Conservation (phyloP, 1,140 invertebrate genomes). For the Cotesia vestalis region DNA sequence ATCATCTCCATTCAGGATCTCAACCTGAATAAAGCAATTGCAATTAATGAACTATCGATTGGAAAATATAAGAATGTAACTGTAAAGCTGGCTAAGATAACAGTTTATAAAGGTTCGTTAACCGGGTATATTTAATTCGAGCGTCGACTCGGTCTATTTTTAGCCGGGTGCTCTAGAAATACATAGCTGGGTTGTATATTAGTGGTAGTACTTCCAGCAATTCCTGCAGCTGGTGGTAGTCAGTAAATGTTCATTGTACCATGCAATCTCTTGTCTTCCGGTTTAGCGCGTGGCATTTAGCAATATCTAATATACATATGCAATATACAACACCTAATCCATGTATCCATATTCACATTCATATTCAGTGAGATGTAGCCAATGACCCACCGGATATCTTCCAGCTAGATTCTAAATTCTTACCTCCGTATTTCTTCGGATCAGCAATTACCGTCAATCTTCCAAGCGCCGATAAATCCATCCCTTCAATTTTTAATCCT, state of each 20-base stretch:
- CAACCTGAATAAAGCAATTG: too few species aligned
- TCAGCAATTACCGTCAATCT: too few species aligned
- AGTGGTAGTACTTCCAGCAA: neutral
- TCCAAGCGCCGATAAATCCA: too few species aligned
- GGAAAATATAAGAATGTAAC: neutral
- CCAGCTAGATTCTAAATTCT: too few species aligned
- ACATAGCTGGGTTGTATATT: slow-evolving; percentile 32
- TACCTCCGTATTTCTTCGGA: too few species aligned
- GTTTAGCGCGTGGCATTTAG: slow-evolving; percentile 22
- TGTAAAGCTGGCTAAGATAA: neutral
- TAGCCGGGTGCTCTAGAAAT: slow-evolving; percentile 58
- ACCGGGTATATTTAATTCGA: slow-evolving; percentile 60
- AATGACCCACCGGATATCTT: too few species aligned
- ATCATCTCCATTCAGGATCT: neutral
- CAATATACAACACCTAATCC: slow-evolving; percentile 6
- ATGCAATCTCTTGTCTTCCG: slow-evolving; percentile 29
- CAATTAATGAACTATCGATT: too few species aligned
- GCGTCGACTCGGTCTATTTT: slow-evolving; percentile 59
- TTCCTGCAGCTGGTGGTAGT: slow-evolving; percentile 2
- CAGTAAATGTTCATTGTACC: neutral
- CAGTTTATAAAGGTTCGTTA: slow-evolving; percentile 52
- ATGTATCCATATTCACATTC: neutral
- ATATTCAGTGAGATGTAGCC: too few species aligned
- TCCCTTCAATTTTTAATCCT: too few species aligned
- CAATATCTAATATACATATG: slow-evolving; percentile 10